A percentile compares a stretch with the other conserved stretches of the same genome.
Conservation (phyloP, 2,888 invertebrate genomes). For the Sinohyriopsis cumingii region DNA sequence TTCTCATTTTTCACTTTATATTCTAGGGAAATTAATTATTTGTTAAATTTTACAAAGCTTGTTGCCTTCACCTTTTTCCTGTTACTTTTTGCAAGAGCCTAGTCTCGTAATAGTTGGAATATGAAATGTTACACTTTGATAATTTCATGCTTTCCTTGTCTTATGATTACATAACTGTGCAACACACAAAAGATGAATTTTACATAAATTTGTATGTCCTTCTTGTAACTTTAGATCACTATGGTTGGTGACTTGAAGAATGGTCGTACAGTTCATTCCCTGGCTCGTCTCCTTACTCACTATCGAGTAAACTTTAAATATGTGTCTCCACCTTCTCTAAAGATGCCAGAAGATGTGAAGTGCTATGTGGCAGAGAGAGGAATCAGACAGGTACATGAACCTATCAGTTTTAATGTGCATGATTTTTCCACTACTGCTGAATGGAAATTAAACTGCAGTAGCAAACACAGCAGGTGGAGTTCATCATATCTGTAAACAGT, state of each 20-base stretch:
- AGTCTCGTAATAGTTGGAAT: too few relatives aligned
- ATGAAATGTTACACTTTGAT: too few relatives aligned
- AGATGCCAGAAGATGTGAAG: slow-evolving; percentile 91
- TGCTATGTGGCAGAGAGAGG: slow-evolving; percentile 86
- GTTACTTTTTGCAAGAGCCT: too few relatives aligned
- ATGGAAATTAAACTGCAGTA: too few relatives aligned
- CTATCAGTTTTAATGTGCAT: too few relatives aligned
- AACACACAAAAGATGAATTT: too few relatives aligned
- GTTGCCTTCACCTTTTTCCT: too few relatives aligned
- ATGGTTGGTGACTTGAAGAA: slow-evolving; percentile 99
- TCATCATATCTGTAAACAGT: neutral
- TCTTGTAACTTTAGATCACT: slow-evolving; percentile 79
- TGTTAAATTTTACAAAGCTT: too few relatives aligned
- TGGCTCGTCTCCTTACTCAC: slow-evolving; percentile 92
- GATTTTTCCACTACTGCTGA: neutral
- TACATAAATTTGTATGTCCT: neutral
- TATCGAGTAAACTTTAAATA: slow-evolving; percentile 95
- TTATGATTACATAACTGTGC: too few relatives aligned
- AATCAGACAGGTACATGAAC: slow-evolving; percentile 78
- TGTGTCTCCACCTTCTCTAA: slow-evolving; percentile 88
- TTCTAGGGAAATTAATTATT: too few relatives aligned
- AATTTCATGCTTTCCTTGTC: neutral
- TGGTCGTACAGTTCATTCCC: slow-evolving; percentile 97
- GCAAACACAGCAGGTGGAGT: neutral
- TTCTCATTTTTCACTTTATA: too few relatives aligned